Conservation (phyloP, 2,113 vertebrate species). For the Tiliqua scincoides region DNA sequence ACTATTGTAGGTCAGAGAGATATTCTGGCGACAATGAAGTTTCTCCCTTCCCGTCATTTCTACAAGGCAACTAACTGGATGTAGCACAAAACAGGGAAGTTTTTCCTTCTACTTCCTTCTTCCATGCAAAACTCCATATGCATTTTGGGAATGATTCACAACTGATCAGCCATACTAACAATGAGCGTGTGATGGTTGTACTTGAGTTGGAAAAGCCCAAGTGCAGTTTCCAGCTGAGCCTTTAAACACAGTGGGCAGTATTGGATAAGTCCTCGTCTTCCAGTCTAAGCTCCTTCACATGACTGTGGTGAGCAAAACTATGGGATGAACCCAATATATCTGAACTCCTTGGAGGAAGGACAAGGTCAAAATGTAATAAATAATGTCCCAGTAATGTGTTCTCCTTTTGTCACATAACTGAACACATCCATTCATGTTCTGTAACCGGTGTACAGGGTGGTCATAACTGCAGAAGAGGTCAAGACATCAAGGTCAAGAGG, state of each 20-base stretch:
- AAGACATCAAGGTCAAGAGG: too few species aligned
- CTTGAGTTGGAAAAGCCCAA: not conserved
- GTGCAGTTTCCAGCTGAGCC: not conserved
- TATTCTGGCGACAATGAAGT: not conserved
- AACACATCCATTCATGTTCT: too few species aligned
- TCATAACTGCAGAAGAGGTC: too few species aligned
- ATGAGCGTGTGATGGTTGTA: not conserved
- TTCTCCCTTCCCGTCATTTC: not conserved
- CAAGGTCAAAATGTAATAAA: too few species aligned
- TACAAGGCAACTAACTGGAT: not conserved
- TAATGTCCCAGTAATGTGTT: too few species aligned
- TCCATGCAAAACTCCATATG: not conserved
- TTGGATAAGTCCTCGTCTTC: not conserved
- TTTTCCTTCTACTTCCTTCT: not conserved
- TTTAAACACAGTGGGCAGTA: not conserved
- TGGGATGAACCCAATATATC: not conserved
- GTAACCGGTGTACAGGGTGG: too few species aligned
- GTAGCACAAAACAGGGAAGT: not conserved
- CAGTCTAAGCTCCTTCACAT: not conserved
- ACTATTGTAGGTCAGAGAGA: constrained; percentile 3
- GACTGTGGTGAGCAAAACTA: not conserved
- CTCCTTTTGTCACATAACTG: too few species aligned
- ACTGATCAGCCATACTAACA: not conserved
- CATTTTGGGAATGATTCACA: not conserved
- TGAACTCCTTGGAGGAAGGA: too few species aligned